Conservation (phyloP, 2,113 vertebrate species). For the Hystrix brachyura region DNA sequence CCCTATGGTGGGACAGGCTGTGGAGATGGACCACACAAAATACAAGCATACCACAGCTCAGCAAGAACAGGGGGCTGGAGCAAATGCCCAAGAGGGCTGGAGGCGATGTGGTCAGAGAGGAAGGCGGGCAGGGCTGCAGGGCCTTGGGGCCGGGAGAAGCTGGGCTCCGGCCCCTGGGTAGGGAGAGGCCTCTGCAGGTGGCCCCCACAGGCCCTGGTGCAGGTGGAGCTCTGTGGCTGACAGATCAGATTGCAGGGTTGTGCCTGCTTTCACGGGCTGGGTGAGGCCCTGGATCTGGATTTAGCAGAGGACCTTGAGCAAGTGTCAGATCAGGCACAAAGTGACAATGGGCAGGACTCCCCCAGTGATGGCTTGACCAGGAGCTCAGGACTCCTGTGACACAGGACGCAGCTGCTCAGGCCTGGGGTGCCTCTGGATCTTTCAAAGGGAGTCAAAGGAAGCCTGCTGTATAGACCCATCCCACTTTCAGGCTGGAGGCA, state of each 20-base stretch:
- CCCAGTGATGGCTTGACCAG: neutral
- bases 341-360: fast-evolving
- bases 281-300: neutral
- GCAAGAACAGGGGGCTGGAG: neutral
- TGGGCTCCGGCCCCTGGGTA: too few relatives aligned
- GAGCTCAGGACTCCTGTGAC: neutral
- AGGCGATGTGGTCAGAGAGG: too few relatives aligned
- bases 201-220: fast-evolving
- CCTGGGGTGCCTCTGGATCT: neutral
- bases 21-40: neutral
- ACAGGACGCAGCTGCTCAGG: neutral
- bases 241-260: neutral
- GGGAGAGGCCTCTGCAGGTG: neutral
- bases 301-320: neutral
- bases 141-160: neutral
- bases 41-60: neutral
- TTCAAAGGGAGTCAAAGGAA: neutral
- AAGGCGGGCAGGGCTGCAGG: neutral
- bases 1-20: neutral
- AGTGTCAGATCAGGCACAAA: neutral
- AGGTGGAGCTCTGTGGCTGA: fast-evolving
- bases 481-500: neutral
- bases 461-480: too few relatives aligned
- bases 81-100: neutral
- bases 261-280: neutral